Evolutionary conservation across 1,140 invertebrate genomes (phyloP).

Genomic region (Acromyrmex heyeri): DNA sequence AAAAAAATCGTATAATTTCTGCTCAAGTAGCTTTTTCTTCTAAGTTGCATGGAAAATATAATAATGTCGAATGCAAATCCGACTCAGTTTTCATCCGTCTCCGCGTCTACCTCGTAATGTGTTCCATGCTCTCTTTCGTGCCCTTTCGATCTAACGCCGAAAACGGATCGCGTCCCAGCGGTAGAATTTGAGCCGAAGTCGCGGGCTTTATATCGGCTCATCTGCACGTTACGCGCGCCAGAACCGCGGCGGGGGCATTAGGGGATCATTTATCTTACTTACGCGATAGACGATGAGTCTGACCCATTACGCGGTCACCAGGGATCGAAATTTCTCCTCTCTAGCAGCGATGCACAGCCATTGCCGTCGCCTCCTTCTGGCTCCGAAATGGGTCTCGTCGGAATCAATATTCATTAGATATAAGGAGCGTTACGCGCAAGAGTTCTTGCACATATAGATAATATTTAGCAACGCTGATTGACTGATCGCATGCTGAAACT

Average conservation of each 20-base stretch:
- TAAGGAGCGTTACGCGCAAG: not conserved
- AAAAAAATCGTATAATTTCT: too few species aligned
- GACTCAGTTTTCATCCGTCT: not conserved
- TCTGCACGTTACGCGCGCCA: conserved; percentile 56
- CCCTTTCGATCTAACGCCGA: conserved; percentile 27
- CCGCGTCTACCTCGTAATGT: conserved; percentile 5
- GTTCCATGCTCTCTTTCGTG: not conserved
- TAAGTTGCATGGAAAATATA: not conserved
- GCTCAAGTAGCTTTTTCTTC: not conserved
- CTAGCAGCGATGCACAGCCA: conserved; percentile 33
- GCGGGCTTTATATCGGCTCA: conserved; percentile 66
- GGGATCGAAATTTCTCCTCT: conserved; percentile 72
- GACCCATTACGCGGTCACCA: conserved; percentile 70
- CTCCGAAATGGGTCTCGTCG: conserved; percentile 45
- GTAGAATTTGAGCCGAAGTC: conserved; percentile 61
- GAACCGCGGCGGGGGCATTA: conserved; percentile 70
- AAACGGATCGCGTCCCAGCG: conserved; percentile 56
- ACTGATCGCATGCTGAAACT: conserved; percentile 59
- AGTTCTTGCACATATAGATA: conserved; percentile 56
- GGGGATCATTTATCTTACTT: conserved; percentile 77
- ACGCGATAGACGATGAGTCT: conserved; percentile 72
- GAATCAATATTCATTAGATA: conserved; percentile 76
- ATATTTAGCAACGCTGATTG: conserved; percentile 70
- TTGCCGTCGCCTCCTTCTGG: conserved; percentile 21
- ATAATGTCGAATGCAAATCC: conserved; percentile 18